Evolutionary conservation across 2,888 invertebrate genomes (phyloP).

Genomic region (Agelastica alni): DNA sequence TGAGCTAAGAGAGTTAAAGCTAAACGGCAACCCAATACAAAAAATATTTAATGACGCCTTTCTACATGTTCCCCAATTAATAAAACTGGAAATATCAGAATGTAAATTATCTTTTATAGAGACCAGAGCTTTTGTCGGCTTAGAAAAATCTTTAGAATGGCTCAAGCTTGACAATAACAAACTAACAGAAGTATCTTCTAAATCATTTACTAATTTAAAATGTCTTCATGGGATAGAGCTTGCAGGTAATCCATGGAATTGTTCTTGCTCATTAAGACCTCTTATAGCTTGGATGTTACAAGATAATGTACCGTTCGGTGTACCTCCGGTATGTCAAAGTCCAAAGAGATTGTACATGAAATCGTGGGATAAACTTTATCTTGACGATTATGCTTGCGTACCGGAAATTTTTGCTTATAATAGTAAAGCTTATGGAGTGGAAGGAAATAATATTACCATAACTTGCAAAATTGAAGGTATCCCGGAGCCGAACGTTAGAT

Average conservation of each 20-base stretch:
- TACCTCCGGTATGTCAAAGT: conserved; percentile 70
- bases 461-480: conserved; percentile 71
- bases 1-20: conserved; percentile 73
- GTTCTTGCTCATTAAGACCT: conserved; percentile 75
- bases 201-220: conserved; percentile 68
- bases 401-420: conserved; percentile 70
- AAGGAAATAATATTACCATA: conserved; percentile 75
- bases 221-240: conserved; percentile 76
- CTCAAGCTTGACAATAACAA: conserved; percentile 78
- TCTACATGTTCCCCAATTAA: conserved; percentile 67
- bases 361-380: conserved; percentile 75
- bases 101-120: conserved; percentile 74
- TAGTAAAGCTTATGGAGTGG: conserved; percentile 66
- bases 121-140: conserved; percentile 71
- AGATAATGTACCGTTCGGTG: conserved; percentile 74
- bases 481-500: conserved; percentile 73
- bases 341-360: conserved; percentile 68
- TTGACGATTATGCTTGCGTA: conserved; percentile 80
- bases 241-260: conserved; percentile 83
- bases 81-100: conserved; percentile 73
- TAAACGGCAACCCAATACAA: conserved; percentile 76
- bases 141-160: conserved; percentile 75
- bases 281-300: conserved; percentile 79
- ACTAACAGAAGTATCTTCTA: conserved; percentile 68
- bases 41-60: conserved; percentile 74